Conservation (phyloP, 2,113 vertebrate genomes). For the Ellobius talpinus region DNA sequence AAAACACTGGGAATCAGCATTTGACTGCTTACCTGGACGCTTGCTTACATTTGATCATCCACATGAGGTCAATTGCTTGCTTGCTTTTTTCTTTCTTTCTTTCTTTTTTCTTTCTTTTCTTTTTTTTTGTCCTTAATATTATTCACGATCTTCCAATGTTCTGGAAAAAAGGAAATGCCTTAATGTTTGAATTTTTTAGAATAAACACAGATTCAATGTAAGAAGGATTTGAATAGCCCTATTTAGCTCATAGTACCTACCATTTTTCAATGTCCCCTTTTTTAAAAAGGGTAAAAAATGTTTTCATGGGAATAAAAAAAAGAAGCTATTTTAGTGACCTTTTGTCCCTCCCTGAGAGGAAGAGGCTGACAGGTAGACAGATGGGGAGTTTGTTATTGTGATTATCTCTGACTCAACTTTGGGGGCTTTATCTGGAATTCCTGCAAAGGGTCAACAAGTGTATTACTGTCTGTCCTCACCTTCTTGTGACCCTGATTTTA, state of each 20-base stretch:
- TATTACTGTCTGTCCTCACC: slow-evolving; percentile 91
- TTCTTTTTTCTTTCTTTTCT: background rate
- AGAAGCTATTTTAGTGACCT: slow-evolving; percentile 94
- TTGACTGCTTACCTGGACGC: background rate
- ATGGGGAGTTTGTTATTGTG: slow-evolving; percentile 99
- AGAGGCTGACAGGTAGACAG: slow-evolving; percentile 99
- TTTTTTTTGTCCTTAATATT: background rate
- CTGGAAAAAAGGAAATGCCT: background rate
- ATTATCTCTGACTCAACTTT: slow-evolving; percentile 98
- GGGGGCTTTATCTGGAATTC: slow-evolving; percentile 98
- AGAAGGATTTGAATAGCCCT: slow-evolving; percentile 71
- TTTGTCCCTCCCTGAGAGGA: slow-evolving; percentile 94
- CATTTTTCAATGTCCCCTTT: slow-evolving; percentile 81
- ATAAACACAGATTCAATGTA: slow-evolving; percentile 15
- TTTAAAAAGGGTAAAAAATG: slow-evolving; percentile 77
- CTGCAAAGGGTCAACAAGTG: slow-evolving; percentile 92
- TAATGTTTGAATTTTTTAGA: slow-evolving; percentile 19
- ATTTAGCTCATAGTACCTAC: slow-evolving; percentile 87
- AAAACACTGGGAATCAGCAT: background rate
- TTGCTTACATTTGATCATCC: slow-evolving; percentile 24
- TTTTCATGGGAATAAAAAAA: slow-evolving; percentile 87
- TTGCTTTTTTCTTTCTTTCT: background rate
- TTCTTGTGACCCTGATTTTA: slow-evolving; percentile 90
- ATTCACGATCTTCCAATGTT: background rate
- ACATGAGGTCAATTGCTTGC: background rate